Evolutionary conservation across 2,113 vertebrate genomes (phyloP).

Genomic region (Brienomyrus brachyistius): DNA sequence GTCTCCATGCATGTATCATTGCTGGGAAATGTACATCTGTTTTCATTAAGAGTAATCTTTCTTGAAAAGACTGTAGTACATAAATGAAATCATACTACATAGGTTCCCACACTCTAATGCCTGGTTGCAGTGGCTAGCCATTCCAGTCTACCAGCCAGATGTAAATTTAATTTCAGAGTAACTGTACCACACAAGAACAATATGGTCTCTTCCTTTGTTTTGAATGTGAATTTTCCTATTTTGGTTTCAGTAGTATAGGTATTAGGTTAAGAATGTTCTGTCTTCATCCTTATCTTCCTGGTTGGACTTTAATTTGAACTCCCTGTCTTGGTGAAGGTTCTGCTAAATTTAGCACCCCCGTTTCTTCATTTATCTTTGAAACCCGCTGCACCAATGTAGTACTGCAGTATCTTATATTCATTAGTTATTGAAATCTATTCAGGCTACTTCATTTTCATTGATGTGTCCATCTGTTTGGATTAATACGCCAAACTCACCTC

Average conservation of each 20-base stretch:
- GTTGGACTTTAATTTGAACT: background rate
- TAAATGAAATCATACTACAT: background rate
- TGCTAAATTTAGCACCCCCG: background rate
- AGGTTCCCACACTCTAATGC: background rate
- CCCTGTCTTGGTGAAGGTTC: background rate
- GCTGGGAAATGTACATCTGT: background rate
- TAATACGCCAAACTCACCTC: background rate
- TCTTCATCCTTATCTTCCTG: background rate
- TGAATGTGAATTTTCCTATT: background rate
- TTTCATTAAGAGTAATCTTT: background rate
- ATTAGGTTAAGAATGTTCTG: background rate
- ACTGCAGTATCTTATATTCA: background rate
- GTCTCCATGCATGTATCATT: background rate
- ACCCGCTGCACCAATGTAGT: background rate
- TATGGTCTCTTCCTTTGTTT: background rate
- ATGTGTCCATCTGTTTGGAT: conserved; percentile 18
- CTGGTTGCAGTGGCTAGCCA: background rate
- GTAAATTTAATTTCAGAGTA: background rate
- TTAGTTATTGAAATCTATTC: conserved; percentile 5
- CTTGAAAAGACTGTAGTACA: background rate
- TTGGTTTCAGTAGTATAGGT: background rate
- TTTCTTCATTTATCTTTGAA: background rate
- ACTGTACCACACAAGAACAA: background rate
- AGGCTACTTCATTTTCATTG: conserved; percentile 18
- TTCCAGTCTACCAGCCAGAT: background rate